phyloP scores from a whole-genome alignment of 2,113 vertebrate genomes.

The Sigmodon hispidus region DNA sequence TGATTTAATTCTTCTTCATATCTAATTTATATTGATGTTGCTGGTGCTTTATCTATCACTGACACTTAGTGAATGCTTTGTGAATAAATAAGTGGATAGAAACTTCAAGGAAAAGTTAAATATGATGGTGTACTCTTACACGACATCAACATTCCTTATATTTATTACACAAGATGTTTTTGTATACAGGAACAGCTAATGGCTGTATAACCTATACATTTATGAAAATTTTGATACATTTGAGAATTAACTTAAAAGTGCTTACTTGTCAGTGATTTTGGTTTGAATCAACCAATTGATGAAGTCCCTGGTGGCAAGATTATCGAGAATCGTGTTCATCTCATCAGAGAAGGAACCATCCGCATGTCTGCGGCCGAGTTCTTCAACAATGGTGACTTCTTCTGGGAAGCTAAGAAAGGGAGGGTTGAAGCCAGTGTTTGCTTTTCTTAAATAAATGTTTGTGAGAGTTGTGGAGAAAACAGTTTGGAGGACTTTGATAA shows the following conservation, averaged over 20 bases:
- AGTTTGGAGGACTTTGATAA: background rate
- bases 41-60: background rate
- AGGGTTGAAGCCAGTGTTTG: background rate
- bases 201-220: background rate
- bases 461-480: background rate
- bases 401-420: slow-evolving; percentile 87
- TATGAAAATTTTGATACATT: slow-evolving; percentile 28
- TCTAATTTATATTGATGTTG: slow-evolving; percentile 24
- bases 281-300: slow-evolving; percentile 96
- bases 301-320: slow-evolving; percentile 95
- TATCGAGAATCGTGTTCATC: slow-evolving; percentile 95
- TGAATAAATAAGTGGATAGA: slow-evolving; percentile 29
- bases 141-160: background rate
- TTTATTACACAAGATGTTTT: background rate
- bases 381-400: slow-evolving; percentile 82
- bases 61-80: slow-evolving; percentile 34
- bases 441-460: background rate
- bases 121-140: background rate
- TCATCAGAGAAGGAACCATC: slow-evolving; percentile 98
- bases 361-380: slow-evolving; percentile 91
- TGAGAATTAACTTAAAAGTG: slow-evolving; percentile 54
- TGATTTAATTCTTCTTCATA: background rate
- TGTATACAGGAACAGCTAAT: background rate
- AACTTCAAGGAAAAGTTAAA: slow-evolving; percentile 3
- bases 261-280: slow-evolving; percentile 90